phyloP scores from a whole-genome alignment of 2,113 vertebrate species.

The Campylomormyrus tamandua region DNA sequence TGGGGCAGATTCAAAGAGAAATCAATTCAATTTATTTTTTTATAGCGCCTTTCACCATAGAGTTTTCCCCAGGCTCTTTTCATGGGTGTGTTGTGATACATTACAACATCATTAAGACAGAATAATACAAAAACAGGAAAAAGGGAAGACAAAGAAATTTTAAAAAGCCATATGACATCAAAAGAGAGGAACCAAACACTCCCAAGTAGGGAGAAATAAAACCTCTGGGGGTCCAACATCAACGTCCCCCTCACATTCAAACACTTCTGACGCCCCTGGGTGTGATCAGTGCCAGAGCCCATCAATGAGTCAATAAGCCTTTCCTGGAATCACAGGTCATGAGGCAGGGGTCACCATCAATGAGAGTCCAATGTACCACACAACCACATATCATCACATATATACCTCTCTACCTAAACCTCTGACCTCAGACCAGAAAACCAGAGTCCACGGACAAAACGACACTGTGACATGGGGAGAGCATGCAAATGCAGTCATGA shows the following conservation, averaged over 20 bases:
- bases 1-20: not conserved
- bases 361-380: not conserved
- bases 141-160: not conserved
- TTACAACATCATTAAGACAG: not conserved
- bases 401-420: not conserved
- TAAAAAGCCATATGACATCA: not conserved
- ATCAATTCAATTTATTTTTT: not conserved
- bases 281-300: too few species aligned
- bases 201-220: not conserved
- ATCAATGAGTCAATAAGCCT: not conserved
- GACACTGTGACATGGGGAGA: not conserved
- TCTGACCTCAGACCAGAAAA: not conserved
- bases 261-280: too few species aligned
- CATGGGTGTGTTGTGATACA: not conserved
- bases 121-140: not conserved
- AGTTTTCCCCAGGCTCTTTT: not conserved
- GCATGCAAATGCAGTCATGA: not conserved
- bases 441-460: not conserved
- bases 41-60: not conserved
- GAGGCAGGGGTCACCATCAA: not conserved
- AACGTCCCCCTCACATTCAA: too few species aligned
- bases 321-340: not conserved
- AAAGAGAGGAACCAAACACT: too few species aligned
- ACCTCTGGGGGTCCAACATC: too few species aligned
- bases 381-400: not conserved